Base-by-base conservation (phyloP, 2,797 vertebrate genomes). In the Chloroceryle amazona region DNA sequence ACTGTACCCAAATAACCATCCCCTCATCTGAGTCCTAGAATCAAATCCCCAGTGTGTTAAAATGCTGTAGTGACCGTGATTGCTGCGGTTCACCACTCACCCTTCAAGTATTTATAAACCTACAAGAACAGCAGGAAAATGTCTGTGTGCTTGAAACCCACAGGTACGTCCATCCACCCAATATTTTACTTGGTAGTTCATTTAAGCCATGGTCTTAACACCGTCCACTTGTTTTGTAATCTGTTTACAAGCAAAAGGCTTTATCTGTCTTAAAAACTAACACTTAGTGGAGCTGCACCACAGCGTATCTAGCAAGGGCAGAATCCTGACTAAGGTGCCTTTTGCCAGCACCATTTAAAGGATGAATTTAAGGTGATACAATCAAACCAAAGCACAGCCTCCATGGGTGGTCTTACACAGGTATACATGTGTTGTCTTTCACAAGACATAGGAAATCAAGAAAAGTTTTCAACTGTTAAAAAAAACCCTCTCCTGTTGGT, bases 201-300 rank as follows among this genome's bases (percentile, higher is more conserved):
- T 70, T 94, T 73, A 95, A 88, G 18, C 44, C 74, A 42, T 6
- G 89, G 39, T 87, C 84, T 74, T 47, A 93, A 81, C 3, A 2
- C 72, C 51, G 86, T 54, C 87, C 71, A 52, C 73, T 89, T 72
- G 26, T 84, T 93, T 91, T 78, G 79, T 62, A 94, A 42, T 86
- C 13, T 94, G 51, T 95, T 97, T 94, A 87, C 54, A 93, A 91
- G 86, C 62, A 90, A 88, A 93, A 96, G 66, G 28, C 15, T 87
- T 78, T 94, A 91, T 86, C 93, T 94, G 86, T 81, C 62, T 74
- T 75, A 61, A 85, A 88, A 89, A 33, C 41, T 25, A 72, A 82
- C 0, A 0, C 63, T 85, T 73, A 31, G 61, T 16, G 75, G 68
- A 87, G 87, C 52, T 81, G 68, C 52, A 55, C 19, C 10, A 35